Percentiles rank a stretch among this genome's conserved stretches.
Evolutionary conservation across 2,797 vertebrate species (phyloP).

Genomic region (Catostomus latipinnis): DNA sequence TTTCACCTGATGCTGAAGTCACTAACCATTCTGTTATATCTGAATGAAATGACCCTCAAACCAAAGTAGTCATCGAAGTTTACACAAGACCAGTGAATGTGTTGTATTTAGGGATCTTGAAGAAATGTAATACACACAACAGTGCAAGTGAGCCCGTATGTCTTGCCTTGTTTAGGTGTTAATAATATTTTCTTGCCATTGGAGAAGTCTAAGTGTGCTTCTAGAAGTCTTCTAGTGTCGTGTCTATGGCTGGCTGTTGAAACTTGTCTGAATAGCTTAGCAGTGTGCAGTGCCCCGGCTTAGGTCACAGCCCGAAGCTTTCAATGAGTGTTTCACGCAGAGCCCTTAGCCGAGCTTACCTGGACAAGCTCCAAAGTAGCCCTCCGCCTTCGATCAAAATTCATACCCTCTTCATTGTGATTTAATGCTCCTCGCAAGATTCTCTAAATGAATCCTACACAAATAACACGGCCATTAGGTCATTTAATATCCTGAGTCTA

Average conservation of each 20-base stretch:
- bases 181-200: slow-evolving; percentile 39
- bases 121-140: slow-evolving; percentile 15
- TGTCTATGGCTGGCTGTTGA: slow-evolving; percentile 33
- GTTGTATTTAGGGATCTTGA: slow-evolving; percentile 7
- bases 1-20: slow-evolving; percentile 19
- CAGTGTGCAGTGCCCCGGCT: background rate
- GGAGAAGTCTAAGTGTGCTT: slow-evolving; percentile 13
- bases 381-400: slow-evolving; percentile 54
- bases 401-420: slow-evolving; percentile 62
- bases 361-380: slow-evolving; percentile 47
- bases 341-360: slow-evolving; percentile 31
- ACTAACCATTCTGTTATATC: background rate
- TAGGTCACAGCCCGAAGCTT: slow-evolving; percentile 38
- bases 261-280: slow-evolving; percentile 39
- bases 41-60: background rate
- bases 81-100: slow-evolving; percentile 7
- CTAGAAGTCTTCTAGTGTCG: slow-evolving; percentile 35
- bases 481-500: slow-evolving; percentile 66
- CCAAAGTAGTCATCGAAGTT: slow-evolving; percentile 9
- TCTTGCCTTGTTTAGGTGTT: slow-evolving; percentile 38
- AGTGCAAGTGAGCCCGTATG: slow-evolving; percentile 13
- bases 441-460: slow-evolving; percentile 62
- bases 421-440: slow-evolving; percentile 58
- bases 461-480: slow-evolving; percentile 66
- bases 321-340: slow-evolving; percentile 42